Conservation (phyloP, 2,113 vertebrate genomes). For the Eira barbara region DNA sequence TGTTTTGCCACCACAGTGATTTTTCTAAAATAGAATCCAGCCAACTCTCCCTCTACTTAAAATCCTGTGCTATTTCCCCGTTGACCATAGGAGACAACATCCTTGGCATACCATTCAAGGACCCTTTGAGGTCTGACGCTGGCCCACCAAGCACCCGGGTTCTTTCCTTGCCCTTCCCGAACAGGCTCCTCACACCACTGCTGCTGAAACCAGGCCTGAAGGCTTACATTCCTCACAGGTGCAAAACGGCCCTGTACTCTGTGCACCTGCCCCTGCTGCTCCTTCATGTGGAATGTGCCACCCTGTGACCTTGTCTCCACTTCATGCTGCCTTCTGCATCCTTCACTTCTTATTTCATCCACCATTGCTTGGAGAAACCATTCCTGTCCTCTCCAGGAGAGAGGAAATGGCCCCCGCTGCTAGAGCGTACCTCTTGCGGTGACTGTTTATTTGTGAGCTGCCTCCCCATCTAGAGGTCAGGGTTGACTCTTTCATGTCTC, state of each 20-base stretch:
- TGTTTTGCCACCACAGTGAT: background rate
- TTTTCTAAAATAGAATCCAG: background rate
- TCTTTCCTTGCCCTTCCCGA: background rate
- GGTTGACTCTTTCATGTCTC: background rate
- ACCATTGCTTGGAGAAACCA: constrained; percentile 17
- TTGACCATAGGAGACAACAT: background rate
- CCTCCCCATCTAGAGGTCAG: background rate
- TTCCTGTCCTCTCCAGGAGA: background rate
- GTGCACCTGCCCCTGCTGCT: background rate
- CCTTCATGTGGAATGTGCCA: background rate
- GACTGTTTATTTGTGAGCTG: background rate
- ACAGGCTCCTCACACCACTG: fast-evolving
- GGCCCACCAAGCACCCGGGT: background rate
- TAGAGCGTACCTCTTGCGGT: background rate
- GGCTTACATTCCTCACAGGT: background rate
- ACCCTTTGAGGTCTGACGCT: background rate
- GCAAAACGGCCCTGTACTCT: background rate
- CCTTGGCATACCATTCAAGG: background rate
- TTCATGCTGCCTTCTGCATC: background rate
- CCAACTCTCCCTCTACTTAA: background rate
- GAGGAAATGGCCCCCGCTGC: background rate
- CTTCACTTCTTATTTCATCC: constrained; percentile 32
- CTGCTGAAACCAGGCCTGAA: background rate
- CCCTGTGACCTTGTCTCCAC: background rate
- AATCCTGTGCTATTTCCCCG: background rate